These are phyloP conservation scores for Mesochorus sp. DNA, from an alignment of 2,888 invertebrate genomes.

Conservation along the genomic window DNA sequence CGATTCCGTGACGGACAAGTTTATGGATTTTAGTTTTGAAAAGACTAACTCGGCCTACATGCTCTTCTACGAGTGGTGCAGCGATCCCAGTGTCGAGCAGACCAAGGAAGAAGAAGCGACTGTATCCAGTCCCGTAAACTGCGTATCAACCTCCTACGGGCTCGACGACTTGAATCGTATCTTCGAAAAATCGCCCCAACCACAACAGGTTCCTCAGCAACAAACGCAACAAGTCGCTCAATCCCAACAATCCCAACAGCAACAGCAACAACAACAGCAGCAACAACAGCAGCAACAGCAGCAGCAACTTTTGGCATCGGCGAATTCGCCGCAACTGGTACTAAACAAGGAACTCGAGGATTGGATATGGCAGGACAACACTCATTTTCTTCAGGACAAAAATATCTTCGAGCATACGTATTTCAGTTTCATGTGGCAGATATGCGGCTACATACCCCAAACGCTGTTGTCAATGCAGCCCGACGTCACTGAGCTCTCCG, in stretches of 20 bases:
- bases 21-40: constrained; percentile 98
- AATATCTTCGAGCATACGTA: constrained; percentile 98
- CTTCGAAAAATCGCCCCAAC: constrained; percentile 67
- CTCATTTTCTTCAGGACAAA: constrained; percentile 96
- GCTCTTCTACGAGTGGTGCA: constrained; percentile 96
- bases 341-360: constrained; percentile 92
- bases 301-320: constrained; percentile 4
- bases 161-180: constrained; percentile 63
- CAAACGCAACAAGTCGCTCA: constrained; percentile 52
- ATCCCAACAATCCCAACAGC: constrained; percentile 34
- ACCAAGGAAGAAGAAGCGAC: constrained; percentile 77
- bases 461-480: constrained; percentile 90
- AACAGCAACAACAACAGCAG: constrained; percentile 46
- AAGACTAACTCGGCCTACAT: constrained; percentile 99
- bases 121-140: constrained; percentile 74
- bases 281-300: constrained; percentile 55
- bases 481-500: constrained; percentile 92
- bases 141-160: constrained; percentile 59
- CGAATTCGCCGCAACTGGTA: constrained; percentile 82
- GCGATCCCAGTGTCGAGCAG: constrained; percentile 77
- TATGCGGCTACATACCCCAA: constrained; percentile 96
- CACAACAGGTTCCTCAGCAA: constrained; percentile 50
- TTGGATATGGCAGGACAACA: constrained; percentile 99
- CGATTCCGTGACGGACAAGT: constrained; percentile 97
- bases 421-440: constrained; percentile 98